A percentile compares a stretch with the other conserved stretches of the same genome.
phyloP scores from a whole-genome alignment of 2,797 vertebrate genomes.

The Phataginus tetradactyla region DNA sequence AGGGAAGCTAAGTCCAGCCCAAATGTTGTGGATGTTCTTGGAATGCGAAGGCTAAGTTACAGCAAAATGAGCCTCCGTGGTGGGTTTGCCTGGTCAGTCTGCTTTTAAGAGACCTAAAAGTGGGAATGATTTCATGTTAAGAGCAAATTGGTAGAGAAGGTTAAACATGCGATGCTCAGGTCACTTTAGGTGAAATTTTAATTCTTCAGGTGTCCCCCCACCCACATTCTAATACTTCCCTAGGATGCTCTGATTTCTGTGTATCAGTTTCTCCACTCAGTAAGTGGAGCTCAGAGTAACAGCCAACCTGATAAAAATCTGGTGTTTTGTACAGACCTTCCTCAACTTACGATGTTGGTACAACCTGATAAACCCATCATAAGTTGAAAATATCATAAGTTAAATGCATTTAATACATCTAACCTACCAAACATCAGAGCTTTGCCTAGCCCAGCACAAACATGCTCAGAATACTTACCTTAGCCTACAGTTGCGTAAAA shows the following conservation, averaged over 20 bases:
- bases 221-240: background rate
- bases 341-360: background rate
- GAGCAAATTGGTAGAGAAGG: background rate
- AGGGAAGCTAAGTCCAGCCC: background rate
- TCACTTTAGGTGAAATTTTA: conserved; percentile 29
- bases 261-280: background rate
- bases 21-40: conserved; percentile 20
- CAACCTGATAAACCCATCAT: background rate
- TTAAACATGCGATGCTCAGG: background rate
- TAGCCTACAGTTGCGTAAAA: background rate
- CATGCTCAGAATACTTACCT: background rate
- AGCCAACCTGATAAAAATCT: background rate
- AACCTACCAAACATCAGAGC: background rate
- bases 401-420: background rate
- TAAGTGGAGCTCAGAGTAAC: background rate
- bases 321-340: background rate
- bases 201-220: background rate
- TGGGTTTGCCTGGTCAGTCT: background rate
- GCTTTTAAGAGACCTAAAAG: conserved; percentile 2
- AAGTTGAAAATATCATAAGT: background rate
- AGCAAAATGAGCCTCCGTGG: background rate
- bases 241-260: background rate
- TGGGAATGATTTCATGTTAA: background rate
- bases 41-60: background rate
- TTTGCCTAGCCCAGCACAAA: background rate